Evolutionary conservation across 2,113 vertebrate genomes (phyloP), one percentile per base, ranked within the genome.

Genomic region (Otis tarda): DNA sequence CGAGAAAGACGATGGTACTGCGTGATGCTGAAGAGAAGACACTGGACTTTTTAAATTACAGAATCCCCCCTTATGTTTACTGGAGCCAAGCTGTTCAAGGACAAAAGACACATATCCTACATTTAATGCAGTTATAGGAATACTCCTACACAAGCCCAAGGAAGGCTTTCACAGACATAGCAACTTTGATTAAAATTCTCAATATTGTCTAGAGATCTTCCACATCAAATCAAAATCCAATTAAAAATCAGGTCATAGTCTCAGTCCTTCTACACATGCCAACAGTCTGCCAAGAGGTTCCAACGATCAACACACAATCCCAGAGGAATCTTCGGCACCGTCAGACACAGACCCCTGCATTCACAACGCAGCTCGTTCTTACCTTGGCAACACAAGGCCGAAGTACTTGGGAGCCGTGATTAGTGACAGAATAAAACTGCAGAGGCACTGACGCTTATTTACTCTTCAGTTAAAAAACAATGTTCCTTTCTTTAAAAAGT

Each of bases 151-250:
- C 7, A 56, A 73, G 53, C 45, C 33, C 14, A 73, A 22, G 1
- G 16, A 88, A 90, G 41, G 41, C 56, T 82, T 76, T 70, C 76
- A 70, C 50, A 88, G 85, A 80, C 67, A 76, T 2, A 55, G 6
- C 16, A 93, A 92, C 49, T 73, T 39, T 18, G 73, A 93, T 92
- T 94, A 87, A 81, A 86, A 84, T 84, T 73, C 45, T 84, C 77
- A 61, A 1, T 50, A 57, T 65, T 78, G 16, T 65, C 57, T 65
- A 56, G n/a, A 84, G 55, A 82, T 71, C 77, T 89, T 27, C 41
- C 64, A 88, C 67, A 69, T 49, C 41, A 83, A 90, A 77, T 78
- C 95, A 97, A 96, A 96, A 95, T 45, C 11, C 15, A 91, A 63
- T 73, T 92, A 90, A 96, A 96, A 92, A 96, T 95, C 20, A 85